A percentile compares a stretch with the other conserved stretches of the same genome.
Conservation (phyloP, 2,797 vertebrate species). For the Dendrocincla tyrannina region DNA sequence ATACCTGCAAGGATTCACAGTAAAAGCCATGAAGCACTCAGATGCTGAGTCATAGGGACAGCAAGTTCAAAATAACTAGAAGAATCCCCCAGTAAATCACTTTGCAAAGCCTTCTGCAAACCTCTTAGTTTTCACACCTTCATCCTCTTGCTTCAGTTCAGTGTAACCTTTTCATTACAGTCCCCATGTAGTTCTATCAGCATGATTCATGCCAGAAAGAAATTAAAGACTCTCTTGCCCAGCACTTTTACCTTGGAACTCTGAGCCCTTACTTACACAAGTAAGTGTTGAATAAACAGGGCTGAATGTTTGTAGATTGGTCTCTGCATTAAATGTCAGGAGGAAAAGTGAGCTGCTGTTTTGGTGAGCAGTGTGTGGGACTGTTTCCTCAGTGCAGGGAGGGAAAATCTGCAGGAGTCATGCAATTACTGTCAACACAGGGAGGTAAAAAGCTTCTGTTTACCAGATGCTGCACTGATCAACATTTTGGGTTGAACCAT, state of each 20-base stretch:
- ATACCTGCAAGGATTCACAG: background rate
- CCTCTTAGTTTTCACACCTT: background rate
- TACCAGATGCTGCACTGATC: background rate
- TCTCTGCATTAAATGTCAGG: background rate
- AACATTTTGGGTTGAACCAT: background rate
- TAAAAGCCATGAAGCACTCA: background rate
- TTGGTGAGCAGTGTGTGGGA: background rate
- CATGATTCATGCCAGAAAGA: background rate
- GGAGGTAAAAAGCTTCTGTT: background rate
- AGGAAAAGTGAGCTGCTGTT: background rate
- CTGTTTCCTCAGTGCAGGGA: background rate
- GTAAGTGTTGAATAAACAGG: background rate
- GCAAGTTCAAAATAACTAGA: background rate
- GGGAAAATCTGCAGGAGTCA: background rate
- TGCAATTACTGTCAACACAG: background rate
- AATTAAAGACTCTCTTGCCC: background rate
- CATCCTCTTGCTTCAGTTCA: background rate
- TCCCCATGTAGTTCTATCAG: background rate
- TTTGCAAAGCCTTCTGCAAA: background rate
- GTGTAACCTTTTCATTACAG: background rate
- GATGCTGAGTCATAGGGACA: background rate
- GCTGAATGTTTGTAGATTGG: background rate
- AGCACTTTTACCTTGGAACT: background rate
- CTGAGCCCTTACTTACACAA: background rate
- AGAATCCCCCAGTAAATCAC: background rate